phyloP scores from a whole-genome alignment of 1,140 invertebrate species.

The Aphaenogaster rudis region DNA sequence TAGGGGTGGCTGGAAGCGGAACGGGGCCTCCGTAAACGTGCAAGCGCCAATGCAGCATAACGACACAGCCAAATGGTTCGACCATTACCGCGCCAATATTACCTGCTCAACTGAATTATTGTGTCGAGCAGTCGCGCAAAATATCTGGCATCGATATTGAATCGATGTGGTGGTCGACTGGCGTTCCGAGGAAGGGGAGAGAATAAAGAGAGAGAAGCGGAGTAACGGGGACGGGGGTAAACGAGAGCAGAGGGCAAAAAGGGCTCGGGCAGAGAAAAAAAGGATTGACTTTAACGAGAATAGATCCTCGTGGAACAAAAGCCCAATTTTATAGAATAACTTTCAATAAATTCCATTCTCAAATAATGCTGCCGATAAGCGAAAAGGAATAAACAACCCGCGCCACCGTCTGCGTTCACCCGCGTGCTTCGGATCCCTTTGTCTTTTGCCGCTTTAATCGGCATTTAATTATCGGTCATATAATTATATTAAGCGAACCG shows the following conservation, averaged over 20 bases:
- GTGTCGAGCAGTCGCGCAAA: conserved; percentile 81
- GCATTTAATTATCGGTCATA: conserved; percentile 44
- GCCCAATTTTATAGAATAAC: conserved; percentile 80
- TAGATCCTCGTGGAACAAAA: conserved; percentile 78
- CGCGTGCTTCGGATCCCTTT: neutral
- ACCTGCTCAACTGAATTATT: conserved; percentile 85
- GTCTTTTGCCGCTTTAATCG: conserved; percentile 40
- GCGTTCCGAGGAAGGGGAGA: conserved; percentile 48
- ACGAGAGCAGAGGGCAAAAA: conserved; percentile 36
- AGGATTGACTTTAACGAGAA: conserved; percentile 78
- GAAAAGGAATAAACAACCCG: conserved; percentile 25
- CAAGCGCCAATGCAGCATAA: conserved; percentile 83
- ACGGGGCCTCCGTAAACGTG: conserved; percentile 77
- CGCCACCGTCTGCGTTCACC: neutral
- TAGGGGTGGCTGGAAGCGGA: conserved; percentile 71
- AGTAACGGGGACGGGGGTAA: neutral
- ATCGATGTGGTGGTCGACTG: conserved; percentile 71
- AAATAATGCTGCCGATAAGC: conserved; percentile 34
- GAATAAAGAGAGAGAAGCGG: conserved; percentile 35
- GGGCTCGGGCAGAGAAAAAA: neutral
- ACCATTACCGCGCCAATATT: conserved; percentile 84
- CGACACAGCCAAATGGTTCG: conserved; percentile 83
- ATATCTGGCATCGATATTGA: conserved; percentile 85
- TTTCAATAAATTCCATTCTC: conserved; percentile 78
- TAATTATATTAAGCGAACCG: conserved; percentile 55